Evolutionary conservation across 2,797 vertebrate genomes (phyloP).

Genomic region (Podargus strigoides): DNA sequence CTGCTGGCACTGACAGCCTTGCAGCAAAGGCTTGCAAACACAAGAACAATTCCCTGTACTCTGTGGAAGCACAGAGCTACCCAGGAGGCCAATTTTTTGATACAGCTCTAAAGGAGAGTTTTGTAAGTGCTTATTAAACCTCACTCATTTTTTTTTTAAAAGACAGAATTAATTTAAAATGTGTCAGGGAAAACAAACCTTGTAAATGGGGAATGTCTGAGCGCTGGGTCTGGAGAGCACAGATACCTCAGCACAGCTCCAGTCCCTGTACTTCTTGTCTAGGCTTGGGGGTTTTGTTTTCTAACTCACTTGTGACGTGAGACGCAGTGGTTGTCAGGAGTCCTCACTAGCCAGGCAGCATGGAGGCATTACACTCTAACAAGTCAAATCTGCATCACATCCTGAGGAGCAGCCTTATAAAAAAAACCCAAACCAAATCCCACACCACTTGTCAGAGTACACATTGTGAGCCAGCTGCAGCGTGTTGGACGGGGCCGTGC

Average conservation of each 20-base stretch:
- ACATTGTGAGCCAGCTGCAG: background rate
- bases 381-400: background rate
- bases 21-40: background rate
- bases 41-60: slow-evolving; percentile 9
- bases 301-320: background rate
- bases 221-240: background rate
- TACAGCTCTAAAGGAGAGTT: slow-evolving; percentile 10
- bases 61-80: slow-evolving; percentile 28
- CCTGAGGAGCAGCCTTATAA: background rate
- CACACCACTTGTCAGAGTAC: background rate
- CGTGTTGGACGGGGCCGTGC: background rate
- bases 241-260: background rate
- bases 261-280: background rate
- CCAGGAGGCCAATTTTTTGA: slow-evolving; percentile 51
- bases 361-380: background rate
- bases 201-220: background rate
- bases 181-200: background rate
- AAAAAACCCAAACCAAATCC: background rate
- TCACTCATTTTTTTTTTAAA: too few species aligned
- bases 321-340: background rate
- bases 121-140: slow-evolving; percentile 40
- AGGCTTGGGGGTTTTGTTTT: background rate
- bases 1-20: background rate
- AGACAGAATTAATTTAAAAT: background rate
- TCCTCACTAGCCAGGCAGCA: background rate